A percentile compares a stretch with the other conserved stretches of the same genome.
phyloP scores from a whole-genome alignment of 2,888 invertebrate genomes.

The Neria commutata region DNA sequence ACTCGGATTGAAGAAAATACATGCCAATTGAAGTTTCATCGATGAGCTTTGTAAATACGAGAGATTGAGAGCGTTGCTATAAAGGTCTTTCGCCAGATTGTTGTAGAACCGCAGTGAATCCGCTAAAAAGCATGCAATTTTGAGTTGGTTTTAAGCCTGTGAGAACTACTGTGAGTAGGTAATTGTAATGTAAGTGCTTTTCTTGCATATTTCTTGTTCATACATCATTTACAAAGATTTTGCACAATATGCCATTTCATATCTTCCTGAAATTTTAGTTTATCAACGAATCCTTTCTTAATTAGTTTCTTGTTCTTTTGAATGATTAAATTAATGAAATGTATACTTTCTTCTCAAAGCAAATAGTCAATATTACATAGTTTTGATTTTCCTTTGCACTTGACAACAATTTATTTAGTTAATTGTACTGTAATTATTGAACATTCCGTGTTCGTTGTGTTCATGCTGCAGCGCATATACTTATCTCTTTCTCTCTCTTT shows the following conservation, averaged over 20 bases:
- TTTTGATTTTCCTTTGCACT: not conserved
- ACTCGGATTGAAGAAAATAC: too few relatives aligned
- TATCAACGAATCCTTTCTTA: not conserved
- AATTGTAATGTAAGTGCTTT: slow-evolving; percentile 38
- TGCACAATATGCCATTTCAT: not conserved
- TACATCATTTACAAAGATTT: not conserved
- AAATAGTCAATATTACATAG: not conserved
- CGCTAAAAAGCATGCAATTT: too few relatives aligned
- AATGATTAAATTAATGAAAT: slow-evolving; percentile 15
- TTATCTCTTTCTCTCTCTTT: slow-evolving; percentile 2
- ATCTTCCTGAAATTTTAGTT: not conserved
- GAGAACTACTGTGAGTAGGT: not conserved
- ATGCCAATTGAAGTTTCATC: too few relatives aligned
- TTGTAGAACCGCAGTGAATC: too few relatives aligned
- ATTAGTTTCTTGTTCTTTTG: not conserved
- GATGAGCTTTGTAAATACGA: too few relatives aligned
- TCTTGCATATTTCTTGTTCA: slow-evolving; percentile 38
- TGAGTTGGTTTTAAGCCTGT: not conserved
- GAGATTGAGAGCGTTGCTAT: too few relatives aligned
- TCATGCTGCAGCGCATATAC: slow-evolving; percentile 4
- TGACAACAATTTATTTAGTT: slow-evolving; percentile 3
- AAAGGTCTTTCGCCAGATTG: too few relatives aligned
- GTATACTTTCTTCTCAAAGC: not conserved
- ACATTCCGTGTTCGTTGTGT: slow-evolving; percentile 5
- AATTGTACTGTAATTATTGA: slow-evolving; percentile 11